These are phyloP conservation scores for Xenus cinereus DNA, from an alignment of 2,113 vertebrate species.

Conservation along the genomic window DNA sequence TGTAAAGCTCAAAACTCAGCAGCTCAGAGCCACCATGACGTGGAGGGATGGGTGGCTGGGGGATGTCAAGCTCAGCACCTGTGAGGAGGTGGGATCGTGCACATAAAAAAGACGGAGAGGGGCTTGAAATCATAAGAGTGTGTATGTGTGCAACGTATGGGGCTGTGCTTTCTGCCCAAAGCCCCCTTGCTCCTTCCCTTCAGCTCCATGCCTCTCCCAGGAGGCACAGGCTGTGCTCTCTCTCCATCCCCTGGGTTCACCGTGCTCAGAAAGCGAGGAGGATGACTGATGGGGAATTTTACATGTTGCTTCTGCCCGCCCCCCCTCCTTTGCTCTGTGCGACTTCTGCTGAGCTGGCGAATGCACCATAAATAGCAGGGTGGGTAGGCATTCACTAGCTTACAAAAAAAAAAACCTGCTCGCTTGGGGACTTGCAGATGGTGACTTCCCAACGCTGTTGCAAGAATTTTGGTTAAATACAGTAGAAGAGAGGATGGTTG, in stretches of 20 bases:
- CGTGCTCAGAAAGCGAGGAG: not conserved
- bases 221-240: not conserved
- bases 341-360: not conserved
- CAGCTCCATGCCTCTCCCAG: not conserved
- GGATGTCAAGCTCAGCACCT: not conserved
- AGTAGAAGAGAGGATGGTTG: not conserved
- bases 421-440: accelerated
- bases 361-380: accelerated
- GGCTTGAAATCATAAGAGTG: not conserved
- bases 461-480: not conserved
- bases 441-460: not conserved
- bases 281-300: not conserved
- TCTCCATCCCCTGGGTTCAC: not conserved
- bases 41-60: not conserved
- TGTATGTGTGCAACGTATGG: accelerated
- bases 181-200: not conserved
- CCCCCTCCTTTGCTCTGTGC: not conserved
- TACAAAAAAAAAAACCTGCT: not conserved
- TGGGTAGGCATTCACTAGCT: not conserved
- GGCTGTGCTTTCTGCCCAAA: not conserved
- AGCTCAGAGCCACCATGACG: no score
- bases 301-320: not conserved
- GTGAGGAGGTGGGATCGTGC: not conserved
- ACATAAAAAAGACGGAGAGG: no score
- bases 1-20: not conserved